Conservation (phyloP, 1,140 invertebrate species). For the Thereuonema tuberculata region DNA sequence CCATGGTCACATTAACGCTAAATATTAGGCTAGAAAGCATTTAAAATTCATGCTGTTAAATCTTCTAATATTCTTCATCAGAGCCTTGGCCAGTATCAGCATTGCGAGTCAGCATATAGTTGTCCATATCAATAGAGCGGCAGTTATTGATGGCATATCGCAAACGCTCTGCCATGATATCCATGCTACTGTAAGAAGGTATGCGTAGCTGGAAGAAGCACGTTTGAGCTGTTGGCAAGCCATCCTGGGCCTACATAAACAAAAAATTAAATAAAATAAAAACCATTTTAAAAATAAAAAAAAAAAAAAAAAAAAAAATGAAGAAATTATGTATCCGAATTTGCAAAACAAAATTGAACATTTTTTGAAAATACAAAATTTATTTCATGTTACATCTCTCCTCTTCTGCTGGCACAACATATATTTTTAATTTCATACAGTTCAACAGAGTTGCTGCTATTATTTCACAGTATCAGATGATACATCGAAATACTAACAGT, state of each 20-base stretch:
- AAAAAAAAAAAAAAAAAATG: conserved; percentile 15
- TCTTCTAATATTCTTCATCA: conserved; percentile 33
- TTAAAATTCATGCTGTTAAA: not conserved
- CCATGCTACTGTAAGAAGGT: conserved; percentile 44
- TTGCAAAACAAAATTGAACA: not conserved
- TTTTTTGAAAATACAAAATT: not conserved
- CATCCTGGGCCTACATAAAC: conserved; percentile 33
- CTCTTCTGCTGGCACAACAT: too few species aligned
- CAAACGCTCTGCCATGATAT: conserved; percentile 45
- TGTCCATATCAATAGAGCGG: conserved; percentile 56
- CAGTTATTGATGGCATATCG: conserved; percentile 54
- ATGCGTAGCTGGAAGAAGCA: conserved; percentile 56
- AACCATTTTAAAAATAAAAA: not conserved
- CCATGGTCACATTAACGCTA: too few species aligned
- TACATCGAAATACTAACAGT: too few species aligned
- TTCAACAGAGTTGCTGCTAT: too few species aligned
- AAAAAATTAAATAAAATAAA: not conserved
- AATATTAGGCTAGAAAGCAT: too few species aligned
- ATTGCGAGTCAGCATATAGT: conserved; percentile 53
- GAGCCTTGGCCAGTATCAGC: conserved; percentile 37
- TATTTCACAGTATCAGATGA: too few species aligned
- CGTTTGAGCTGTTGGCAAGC: conserved; percentile 50
- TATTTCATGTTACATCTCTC: not conserved
- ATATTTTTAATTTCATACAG: too few species aligned
- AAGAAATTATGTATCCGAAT: not conserved